These are phyloP conservation scores for Pteropus alecto DNA, from an alignment of 2,113 vertebrate species.

Conservation along the genomic window DNA sequence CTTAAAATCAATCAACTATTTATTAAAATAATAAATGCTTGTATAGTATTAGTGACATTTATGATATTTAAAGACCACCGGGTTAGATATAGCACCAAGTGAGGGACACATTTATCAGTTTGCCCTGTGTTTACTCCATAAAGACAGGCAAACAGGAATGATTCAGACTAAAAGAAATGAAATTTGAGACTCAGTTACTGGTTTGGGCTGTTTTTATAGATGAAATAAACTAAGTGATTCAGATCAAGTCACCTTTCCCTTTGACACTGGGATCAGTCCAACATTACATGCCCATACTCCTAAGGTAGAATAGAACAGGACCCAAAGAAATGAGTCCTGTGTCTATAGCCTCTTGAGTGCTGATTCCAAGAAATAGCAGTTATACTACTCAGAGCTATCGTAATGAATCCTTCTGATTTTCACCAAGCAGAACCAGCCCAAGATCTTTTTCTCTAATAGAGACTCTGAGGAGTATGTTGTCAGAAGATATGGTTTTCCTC, in stretches of 20 bases:
- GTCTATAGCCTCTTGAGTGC: not conserved
- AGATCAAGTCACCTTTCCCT: not conserved
- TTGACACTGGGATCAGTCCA: not conserved
- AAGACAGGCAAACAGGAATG: not conserved
- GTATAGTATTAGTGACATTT: not conserved
- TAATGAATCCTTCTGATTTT: slow-evolving; percentile 3
- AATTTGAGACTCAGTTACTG: not conserved
- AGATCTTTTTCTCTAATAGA: not conserved
- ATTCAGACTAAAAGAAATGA: slow-evolving; percentile 1
- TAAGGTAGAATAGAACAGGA: not conserved
- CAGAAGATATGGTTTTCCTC: not conserved
- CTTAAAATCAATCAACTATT: not conserved
- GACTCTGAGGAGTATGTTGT: not conserved
- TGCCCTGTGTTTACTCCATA: not conserved
- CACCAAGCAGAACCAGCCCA: not conserved
- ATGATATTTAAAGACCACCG: not conserved
- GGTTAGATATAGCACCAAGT: not conserved
- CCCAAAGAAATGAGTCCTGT: not conserved
- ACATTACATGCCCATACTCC: not conserved
- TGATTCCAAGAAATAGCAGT: slow-evolving; percentile 33
- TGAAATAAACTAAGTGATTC: slow-evolving; percentile 1
- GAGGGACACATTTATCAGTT: not conserved
- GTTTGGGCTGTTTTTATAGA: not conserved
- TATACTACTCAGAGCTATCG: not conserved
- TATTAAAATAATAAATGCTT: slow-evolving; percentile 4